A percentile compares a stretch with the other conserved stretches of the same genome.
Evolutionary conservation across 2,888 invertebrate genomes (phyloP).

Genomic region (Pristionchus entomophagus): DNA sequence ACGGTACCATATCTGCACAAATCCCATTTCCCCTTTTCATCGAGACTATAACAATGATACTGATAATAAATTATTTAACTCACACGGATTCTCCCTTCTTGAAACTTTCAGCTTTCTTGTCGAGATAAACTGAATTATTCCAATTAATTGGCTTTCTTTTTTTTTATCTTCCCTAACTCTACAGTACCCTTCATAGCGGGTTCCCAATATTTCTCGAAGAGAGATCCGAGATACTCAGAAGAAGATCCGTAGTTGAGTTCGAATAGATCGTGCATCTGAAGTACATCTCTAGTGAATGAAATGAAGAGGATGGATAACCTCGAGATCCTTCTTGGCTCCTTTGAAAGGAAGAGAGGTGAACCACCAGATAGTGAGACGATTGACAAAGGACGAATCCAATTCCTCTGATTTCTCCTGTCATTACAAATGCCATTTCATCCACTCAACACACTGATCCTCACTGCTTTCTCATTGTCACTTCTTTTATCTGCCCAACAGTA

Average conservation of each 20-base stretch:
- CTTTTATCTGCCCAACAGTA: conserved; percentile 69
- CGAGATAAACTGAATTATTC: conserved; percentile 51
- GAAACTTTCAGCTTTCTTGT: background rate
- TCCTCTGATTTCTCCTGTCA: conserved; percentile 64
- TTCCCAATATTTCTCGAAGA: conserved; percentile 68
- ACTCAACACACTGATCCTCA: background rate
- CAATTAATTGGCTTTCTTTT: no score
- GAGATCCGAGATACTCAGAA: conserved; percentile 57
- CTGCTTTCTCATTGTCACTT: conserved; percentile 53
- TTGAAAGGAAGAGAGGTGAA: conserved; percentile 66
- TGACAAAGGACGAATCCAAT: conserved; percentile 65
- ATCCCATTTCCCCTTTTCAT: background rate
- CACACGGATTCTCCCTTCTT: conserved; percentile 48
- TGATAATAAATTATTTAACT: background rate
- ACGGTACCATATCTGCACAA: conserved; percentile 19
- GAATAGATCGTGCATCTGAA: conserved; percentile 64
- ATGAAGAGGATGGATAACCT: conserved; percentile 48
- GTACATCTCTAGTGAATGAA: background rate
- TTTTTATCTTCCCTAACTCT: background rate
- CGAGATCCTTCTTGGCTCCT: conserved; percentile 66
- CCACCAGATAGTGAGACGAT: conserved; percentile 71
- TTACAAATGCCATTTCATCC: no score
- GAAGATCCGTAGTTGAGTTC: conserved; percentile 66
- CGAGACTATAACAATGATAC: background rate
- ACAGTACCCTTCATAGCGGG: conserved; percentile 58